Evolutionary conservation across 2,797 vertebrate species (phyloP).

Genomic region (Tokudaia muenninki): DNA sequence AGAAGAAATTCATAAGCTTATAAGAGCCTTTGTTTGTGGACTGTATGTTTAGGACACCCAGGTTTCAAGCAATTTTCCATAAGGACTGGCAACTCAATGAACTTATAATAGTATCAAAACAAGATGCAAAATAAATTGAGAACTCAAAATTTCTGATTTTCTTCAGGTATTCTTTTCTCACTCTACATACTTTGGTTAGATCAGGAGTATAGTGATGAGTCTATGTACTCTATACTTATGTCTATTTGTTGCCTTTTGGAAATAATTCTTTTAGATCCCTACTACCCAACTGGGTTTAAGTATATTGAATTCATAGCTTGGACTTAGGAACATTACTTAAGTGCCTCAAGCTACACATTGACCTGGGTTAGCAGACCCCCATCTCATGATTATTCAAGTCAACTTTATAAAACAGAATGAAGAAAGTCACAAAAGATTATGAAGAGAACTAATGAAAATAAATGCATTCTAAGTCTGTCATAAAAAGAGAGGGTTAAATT

Average conservation of each 20-base stretch:
- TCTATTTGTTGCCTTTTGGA: background rate
- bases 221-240: background rate
- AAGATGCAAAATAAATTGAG: constrained; percentile 30
- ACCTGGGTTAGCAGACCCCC: background rate
- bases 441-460: constrained; percentile 54
- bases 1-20: constrained; percentile 28
- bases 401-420: constrained; percentile 40
- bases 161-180: background rate
- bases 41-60: constrained; percentile 19
- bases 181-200: background rate
- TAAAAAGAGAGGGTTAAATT: constrained; percentile 8
- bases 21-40: constrained; percentile 4
- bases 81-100: background rate
- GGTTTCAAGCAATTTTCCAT: constrained; percentile 54
- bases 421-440: constrained; percentile 20
- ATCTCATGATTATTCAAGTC: constrained; percentile 6
- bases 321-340: background rate
- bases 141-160: background rate
- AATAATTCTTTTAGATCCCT: background rate
- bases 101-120: background rate
- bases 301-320: background rate
- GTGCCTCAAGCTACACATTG: background rate
- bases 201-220: background rate
- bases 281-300: background rate
- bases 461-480: background rate